Base-by-base conservation (phyloP, 2,113 vertebrate genomes). In the Scomber scombrus region DNA sequence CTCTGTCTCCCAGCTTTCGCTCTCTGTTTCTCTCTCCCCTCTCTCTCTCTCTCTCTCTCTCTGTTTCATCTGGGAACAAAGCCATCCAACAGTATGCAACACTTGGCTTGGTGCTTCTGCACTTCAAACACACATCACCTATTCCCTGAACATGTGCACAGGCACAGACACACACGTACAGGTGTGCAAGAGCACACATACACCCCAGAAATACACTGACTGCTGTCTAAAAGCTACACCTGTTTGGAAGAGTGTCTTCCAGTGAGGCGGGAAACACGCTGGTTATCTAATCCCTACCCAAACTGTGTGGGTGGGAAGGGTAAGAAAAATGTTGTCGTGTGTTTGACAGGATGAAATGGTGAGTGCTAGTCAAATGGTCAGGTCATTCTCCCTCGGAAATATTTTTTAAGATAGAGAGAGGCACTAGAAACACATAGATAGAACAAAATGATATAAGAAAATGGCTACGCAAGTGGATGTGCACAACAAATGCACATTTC, bases 11-110 rank as follows among this genome's bases (percentile, higher is more conserved):
- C 78, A 64, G 63, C 74, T 72, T 49, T 52, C 54, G 26, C 75
- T 61, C 68, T 75, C 65, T 78, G 43, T 74, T 34, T 63, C 34
- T 49, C 55, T 49, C 56, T 64, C 64, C 56, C 21, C 76, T 66
- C 70, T 68, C 82, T 81, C 57, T 71, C 63, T 80, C 23, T 26
- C 56, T 21, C 76, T 66, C 70, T 68, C 82, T 81, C 54, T 71
- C 63, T 80, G 77, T 87, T 91, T 93, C 90, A 93, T 92, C 90
- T 86, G 82, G 75, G 82, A 92, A 90, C 85, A 92, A 90, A 93
- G 87, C 78, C 81, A 87, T 78, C 78, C 54, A 82, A 71, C 84
- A 89, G 82, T 70, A 85, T 80, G 82, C 90, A 85, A 81, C 86
- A 77, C 83, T 89, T 84, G 78, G 80, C 71, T 85, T 61, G 68